Conservation (phyloP, 2,113 vertebrate species). For the Phalacrocorax brasilianus region DNA sequence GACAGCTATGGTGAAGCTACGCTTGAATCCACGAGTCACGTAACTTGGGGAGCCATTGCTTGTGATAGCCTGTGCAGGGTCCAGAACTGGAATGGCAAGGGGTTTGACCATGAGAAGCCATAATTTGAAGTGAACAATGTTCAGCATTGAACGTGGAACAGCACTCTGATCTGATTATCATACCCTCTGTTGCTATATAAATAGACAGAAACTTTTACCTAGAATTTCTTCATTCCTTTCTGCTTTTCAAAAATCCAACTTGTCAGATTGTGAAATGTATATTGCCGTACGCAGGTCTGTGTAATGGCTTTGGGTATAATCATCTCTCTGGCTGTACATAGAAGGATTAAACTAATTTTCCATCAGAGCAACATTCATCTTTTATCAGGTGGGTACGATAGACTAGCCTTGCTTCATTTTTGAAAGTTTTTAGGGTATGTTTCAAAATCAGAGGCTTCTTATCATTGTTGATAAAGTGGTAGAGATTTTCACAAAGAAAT, state of each 20-base stretch:
- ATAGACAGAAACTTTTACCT: not conserved
- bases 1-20: not conserved
- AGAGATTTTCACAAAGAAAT: not conserved
- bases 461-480: not conserved
- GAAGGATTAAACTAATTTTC: not conserved
- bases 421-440: not conserved
- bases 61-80: not conserved
- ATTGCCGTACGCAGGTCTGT: not conserved
- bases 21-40: not conserved
- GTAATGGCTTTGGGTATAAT: not conserved
- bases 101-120: not conserved
- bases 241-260: not conserved
- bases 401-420: not conserved
- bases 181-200: not conserved
- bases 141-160: not conserved
- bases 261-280: not conserved
- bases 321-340: not conserved
- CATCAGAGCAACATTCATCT: not conserved
- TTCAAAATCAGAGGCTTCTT: not conserved
- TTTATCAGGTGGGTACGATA: not conserved
- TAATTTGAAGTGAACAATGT: not conserved
- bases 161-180: not conserved
- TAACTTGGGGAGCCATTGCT: not conserved
- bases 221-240: not conserved
- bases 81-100: not conserved